A percentile compares a stretch with the other conserved stretches of the same genome.
These are phyloP conservation scores for Parelbella ahira DNA, from an alignment of 2,888 invertebrate genomes.

Conservation along the genomic window DNA sequence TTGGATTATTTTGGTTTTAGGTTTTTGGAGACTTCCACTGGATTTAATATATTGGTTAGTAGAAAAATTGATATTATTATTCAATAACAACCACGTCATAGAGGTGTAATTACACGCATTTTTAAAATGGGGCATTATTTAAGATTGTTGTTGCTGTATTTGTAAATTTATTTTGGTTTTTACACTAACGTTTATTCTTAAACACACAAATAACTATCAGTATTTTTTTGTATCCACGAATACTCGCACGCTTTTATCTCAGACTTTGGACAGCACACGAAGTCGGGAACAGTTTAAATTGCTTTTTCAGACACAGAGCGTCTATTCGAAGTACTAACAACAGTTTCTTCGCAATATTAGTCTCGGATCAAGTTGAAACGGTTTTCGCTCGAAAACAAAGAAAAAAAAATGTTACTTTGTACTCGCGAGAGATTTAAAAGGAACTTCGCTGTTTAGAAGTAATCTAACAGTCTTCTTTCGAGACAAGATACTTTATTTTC, in stretches of 20 bases:
- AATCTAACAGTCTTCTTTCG: constrained; percentile 10
- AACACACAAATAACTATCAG: too few species aligned
- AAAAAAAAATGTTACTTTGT: constrained; percentile 32
- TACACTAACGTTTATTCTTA: too few species aligned
- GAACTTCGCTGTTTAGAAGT: constrained; percentile 21
- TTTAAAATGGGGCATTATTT: too few species aligned
- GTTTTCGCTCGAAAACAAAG: constrained; percentile 44
- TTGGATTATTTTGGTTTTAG: too few species aligned
- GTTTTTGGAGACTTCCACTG: too few species aligned
- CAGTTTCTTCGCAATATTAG: constrained; percentile 60
- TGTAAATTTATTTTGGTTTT: too few species aligned
- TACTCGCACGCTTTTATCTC: constrained; percentile 27
- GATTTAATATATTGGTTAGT: too few species aligned
- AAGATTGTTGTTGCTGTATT: too few species aligned
- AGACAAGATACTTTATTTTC: constrained; percentile 16
- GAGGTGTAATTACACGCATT: too few species aligned
- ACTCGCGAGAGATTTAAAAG: constrained; percentile 29
- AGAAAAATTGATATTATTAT: too few species aligned
- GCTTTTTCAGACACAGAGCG: constrained; percentile 71
- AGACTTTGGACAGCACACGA: constrained; percentile 38
- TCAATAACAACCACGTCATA: too few species aligned
- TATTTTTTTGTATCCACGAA: too few species aligned
- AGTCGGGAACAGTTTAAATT: constrained; percentile 70
- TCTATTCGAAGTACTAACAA: constrained; percentile 65
- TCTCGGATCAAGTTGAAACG: constrained; percentile 60